A percentile compares a stretch with the other conserved stretches of the same genome.
phyloP scores from a whole-genome alignment of 2,888 invertebrate species.

The Conchocele bisecta region DNA sequence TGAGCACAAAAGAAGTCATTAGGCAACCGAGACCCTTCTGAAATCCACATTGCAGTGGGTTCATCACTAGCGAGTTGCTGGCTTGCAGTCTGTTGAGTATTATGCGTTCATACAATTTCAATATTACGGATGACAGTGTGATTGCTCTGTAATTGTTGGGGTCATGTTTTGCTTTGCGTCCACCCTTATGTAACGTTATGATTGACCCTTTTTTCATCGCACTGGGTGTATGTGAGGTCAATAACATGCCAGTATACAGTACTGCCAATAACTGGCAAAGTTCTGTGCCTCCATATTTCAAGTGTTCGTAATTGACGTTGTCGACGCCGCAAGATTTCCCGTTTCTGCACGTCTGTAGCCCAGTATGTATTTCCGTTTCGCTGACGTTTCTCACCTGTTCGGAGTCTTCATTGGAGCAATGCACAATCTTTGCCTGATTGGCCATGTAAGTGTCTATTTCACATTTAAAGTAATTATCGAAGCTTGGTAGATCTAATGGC shows the following conservation, averaged over 20 bases:
- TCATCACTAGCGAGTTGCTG: neutral
- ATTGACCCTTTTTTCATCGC: constrained; percentile 8
- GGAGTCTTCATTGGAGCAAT: too few relatives aligned
- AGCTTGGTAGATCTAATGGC: too few relatives aligned
- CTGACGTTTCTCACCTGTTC: too few relatives aligned
- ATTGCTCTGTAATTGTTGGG: constrained; percentile 29
- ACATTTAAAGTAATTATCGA: too few relatives aligned
- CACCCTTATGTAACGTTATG: constrained; percentile 28
- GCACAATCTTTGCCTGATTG: too few relatives aligned
- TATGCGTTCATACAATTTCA: constrained; percentile 33
- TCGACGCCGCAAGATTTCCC: constrained; percentile 5
- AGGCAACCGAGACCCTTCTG: constrained; percentile 19
- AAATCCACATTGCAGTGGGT: constrained; percentile 21
- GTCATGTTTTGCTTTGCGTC: constrained; percentile 15
- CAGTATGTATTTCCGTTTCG: too few relatives aligned
- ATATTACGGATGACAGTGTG: constrained; percentile 13
- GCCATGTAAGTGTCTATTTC: too few relatives aligned
- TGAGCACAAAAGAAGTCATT: constrained; percentile 27
- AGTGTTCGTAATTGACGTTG: constrained; percentile 11
- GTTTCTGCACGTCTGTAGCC: too few relatives aligned
- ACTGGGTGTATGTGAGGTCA: neutral
- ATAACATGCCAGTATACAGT: constrained; percentile 8
- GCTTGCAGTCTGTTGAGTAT: neutral
- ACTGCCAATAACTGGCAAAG: neutral
- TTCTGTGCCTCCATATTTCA: constrained; percentile 5